phyloP scores from a whole-genome alignment of 2,888 invertebrate genomes.

The Drosophila demipolita region DNA sequence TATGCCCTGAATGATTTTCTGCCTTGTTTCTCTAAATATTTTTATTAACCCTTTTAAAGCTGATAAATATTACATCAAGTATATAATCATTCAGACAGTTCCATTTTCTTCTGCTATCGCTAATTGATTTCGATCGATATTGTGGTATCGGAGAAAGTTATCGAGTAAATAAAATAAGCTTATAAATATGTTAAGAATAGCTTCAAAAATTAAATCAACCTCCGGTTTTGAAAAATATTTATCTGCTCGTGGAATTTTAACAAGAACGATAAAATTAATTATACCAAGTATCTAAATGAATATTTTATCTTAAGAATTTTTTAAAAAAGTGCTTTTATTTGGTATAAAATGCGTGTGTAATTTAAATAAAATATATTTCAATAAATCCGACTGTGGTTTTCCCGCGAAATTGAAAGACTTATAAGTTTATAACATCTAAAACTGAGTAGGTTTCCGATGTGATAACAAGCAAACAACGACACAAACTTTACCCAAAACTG shows the following conservation, averaged over 20 bases:
- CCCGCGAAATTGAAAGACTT: background rate
- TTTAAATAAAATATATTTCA: background rate
- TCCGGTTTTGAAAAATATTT: too few relatives aligned
- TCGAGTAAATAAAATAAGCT: background rate
- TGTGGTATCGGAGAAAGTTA: background rate
- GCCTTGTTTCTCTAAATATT: background rate
- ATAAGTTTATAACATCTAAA: background rate
- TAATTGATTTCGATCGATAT: background rate
- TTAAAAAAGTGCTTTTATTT: background rate
- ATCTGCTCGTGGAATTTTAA: background rate
- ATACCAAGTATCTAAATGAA: background rate
- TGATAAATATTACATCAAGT: background rate
- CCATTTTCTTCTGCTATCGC: background rate
- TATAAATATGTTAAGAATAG: too few relatives aligned
- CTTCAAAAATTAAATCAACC: background rate
- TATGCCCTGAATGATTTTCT: background rate
- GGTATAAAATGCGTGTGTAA: background rate
- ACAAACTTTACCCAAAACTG: constrained; percentile 18
- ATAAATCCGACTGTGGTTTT: background rate
- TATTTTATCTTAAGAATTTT: background rate
- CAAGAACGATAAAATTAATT: background rate
- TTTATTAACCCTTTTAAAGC: background rate
- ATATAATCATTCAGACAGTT: too few relatives aligned
- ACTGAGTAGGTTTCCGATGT: background rate
- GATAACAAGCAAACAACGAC: background rate